These are phyloP conservation scores for Ivindomyrus marchei DNA, from an alignment of 2,113 vertebrate genomes.

Conservation along the genomic window DNA sequence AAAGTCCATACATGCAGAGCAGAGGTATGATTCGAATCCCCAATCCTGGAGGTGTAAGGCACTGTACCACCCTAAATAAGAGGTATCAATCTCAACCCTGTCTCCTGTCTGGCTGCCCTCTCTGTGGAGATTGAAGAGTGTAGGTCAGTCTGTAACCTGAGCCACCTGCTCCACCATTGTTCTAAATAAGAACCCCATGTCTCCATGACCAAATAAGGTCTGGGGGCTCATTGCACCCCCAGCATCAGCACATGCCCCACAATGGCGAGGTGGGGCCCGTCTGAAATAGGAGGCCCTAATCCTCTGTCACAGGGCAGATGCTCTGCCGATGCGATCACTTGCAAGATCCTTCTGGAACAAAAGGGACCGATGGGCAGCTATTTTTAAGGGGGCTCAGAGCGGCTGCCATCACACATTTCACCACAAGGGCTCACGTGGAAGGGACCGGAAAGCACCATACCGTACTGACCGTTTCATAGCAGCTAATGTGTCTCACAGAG, in stretches of 20 bases:
- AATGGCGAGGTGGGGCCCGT: constrained; percentile 53
- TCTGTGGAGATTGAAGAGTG: no score
- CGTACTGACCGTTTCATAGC: background rate
- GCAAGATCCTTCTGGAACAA: constrained; percentile 54
- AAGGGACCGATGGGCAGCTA: constrained; percentile 49
- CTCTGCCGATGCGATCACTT: constrained; percentile 55
- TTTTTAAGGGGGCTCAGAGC: constrained; percentile 54
- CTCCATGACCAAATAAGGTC: background rate
- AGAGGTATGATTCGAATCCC: background rate
- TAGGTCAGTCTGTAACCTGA: background rate
- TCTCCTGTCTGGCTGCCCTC: background rate
- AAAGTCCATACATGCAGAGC: background rate
- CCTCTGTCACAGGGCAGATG: constrained; percentile 53
- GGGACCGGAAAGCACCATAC: background rate
- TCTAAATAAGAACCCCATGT: constrained; percentile 3
- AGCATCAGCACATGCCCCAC: constrained; percentile 16
- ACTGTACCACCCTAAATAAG: background rate
- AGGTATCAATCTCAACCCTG: background rate
- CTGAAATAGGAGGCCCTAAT: constrained; percentile 50
- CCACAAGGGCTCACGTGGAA: constrained; percentile 43
- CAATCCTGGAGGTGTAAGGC: background rate
- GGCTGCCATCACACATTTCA: constrained; percentile 61
- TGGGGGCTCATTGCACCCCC: background rate
- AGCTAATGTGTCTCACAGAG: background rate
- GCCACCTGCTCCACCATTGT: background rate